Conservation (phyloP, 2,113 vertebrate species). For the Ploceus nigricollis region DNA sequence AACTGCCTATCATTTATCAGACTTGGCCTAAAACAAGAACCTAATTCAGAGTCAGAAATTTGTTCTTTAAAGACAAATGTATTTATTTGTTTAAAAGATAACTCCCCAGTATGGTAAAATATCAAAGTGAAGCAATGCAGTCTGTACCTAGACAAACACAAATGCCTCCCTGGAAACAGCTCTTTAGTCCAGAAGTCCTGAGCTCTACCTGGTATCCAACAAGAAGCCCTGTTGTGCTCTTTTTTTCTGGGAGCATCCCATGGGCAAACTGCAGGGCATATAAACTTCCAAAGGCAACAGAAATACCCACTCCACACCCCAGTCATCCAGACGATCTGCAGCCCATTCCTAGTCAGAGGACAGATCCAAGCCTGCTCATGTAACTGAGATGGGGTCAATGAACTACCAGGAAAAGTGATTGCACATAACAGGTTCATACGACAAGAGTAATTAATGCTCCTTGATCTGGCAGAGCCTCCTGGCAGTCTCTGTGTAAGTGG, state of each 20-base stretch:
- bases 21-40: not conserved
- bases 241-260: not conserved
- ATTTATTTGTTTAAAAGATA: not conserved
- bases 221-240: not conserved
- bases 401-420: not conserved
- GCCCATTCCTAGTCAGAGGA: not conserved
- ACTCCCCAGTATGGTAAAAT: not conserved
- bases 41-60: not conserved
- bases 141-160: not conserved
- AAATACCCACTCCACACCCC: not conserved
- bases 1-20: not conserved
- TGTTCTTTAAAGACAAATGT: not conserved
- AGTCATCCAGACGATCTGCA: not conserved
- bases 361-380: not conserved
- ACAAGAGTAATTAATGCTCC: not conserved
- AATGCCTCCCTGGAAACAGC: not conserved
- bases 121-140: not conserved
- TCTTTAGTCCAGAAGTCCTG: not conserved
- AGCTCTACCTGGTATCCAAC: not conserved
- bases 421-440: not conserved
- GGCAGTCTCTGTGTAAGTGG: not conserved
- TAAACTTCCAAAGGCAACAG: not conserved
- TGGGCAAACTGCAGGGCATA: not conserved
- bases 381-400: not conserved
- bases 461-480: not conserved